These are phyloP conservation scores for Polyploca ridens DNA, from an alignment of 2,888 invertebrate species.

Conservation along the genomic window DNA sequence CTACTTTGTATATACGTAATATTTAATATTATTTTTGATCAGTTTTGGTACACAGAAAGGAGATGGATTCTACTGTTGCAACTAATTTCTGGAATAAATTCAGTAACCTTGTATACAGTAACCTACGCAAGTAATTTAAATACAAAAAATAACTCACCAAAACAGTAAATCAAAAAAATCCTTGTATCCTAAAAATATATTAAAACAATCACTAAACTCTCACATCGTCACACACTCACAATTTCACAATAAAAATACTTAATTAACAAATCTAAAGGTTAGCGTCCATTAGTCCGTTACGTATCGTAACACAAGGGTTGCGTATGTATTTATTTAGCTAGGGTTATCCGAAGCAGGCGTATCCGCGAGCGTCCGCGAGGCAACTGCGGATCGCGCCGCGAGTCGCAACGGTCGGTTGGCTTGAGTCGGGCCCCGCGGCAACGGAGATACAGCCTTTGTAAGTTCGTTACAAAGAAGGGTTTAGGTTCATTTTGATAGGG, in stretches of 20 bases:
- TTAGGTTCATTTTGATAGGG: no score
- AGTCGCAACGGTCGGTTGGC: background rate
- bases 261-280: background rate
- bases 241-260: background rate
- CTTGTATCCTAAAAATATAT: background rate
- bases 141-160: background rate
- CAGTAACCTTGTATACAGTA: background rate
- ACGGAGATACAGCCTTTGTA: background rate
- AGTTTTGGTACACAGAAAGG: no score
- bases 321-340: background rate
- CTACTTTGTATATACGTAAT: no score
- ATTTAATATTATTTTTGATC: no score
- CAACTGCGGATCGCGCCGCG: background rate
- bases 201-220: background rate
- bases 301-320: background rate
- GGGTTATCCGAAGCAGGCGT: background rate
- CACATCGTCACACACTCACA: conserved; percentile 4
- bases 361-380: background rate
- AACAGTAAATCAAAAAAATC: background rate
- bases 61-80: no score
- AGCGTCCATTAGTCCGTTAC: conserved; percentile 1
- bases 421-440: background rate
- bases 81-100: no score
- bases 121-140: background rate
- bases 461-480: background rate